A percentile compares a stretch with the other conserved stretches of the same genome.
These are phyloP conservation scores for Tillus elongatus DNA, from an alignment of 2,888 invertebrate species.

Conservation along the genomic window DNA sequence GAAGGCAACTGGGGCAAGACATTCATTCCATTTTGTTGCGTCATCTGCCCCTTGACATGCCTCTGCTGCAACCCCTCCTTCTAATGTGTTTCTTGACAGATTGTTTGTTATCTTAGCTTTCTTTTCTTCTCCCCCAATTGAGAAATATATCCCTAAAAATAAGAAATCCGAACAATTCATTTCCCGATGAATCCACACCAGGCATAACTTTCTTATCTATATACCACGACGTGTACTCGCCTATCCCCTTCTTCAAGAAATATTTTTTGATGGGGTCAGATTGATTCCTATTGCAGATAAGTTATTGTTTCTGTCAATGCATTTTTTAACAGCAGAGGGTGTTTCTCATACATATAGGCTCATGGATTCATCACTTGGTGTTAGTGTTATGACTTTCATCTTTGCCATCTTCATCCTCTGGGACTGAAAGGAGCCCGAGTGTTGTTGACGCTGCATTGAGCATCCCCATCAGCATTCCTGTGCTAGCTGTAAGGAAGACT, in stretches of 20 bases:
- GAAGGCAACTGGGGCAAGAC: slow-evolving; percentile 22
- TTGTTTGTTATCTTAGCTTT: no score
- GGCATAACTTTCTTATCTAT: slow-evolving; percentile 19
- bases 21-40: slow-evolving; percentile 31
- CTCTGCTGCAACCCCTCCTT: no score
- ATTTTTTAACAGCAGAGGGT: no score
- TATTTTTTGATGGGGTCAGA: slow-evolving; percentile 18
- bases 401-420: slow-evolving; percentile 10
- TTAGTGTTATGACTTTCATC: slow-evolving; percentile 14
- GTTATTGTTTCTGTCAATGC: no score
- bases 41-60: no score
- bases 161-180: no score
- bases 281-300: no score
- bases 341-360: slow-evolving; percentile 13
- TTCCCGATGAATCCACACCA: slow-evolving; percentile 23
- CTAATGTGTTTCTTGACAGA: no score
- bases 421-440: slow-evolving; percentile 16
- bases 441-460: slow-evolving; percentile 22
- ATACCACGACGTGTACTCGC: slow-evolving; percentile 26
- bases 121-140: no score
- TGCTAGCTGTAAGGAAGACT: slow-evolving; percentile 16
- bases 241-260: slow-evolving; percentile 17
- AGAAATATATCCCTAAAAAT: no score
- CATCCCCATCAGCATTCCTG: slow-evolving; percentile 27
- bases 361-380: slow-evolving; percentile 19